Evolutionary conservation across 2,888 invertebrate genomes (phyloP).

Genomic region (Adineta ricciae): DNA sequence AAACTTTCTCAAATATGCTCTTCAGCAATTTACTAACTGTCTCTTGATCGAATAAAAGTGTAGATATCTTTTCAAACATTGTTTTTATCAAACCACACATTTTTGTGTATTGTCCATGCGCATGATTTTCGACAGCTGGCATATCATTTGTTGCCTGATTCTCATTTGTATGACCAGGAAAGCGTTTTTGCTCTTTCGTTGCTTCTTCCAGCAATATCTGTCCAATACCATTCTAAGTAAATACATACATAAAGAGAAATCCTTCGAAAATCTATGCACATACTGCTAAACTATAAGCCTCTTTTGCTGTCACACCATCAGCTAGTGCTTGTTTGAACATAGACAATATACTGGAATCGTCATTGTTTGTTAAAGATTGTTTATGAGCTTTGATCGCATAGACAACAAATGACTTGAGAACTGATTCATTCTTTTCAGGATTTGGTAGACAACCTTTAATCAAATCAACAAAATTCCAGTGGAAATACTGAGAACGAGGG

Average conservation of each 20-base stretch:
- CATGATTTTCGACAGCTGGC: not conserved
- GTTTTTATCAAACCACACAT: constrained; percentile 7
- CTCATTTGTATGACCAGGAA: not conserved
- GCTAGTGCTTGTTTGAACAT: not conserved
- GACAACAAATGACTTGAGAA: not conserved
- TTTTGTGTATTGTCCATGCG: constrained; percentile 11
- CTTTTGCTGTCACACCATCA: not conserved
- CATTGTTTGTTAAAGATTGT: not conserved
- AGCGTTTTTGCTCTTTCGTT: constrained; percentile 17
- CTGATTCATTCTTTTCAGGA: constrained; percentile 16
- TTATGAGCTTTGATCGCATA: constrained; percentile 1
- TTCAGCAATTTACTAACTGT: not conserved
- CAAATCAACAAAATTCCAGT: not conserved
- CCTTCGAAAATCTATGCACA: not conserved
- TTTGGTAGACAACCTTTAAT: not conserved
- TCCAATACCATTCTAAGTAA: not conserved
- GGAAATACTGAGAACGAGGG: not conserved
- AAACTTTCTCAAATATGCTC: not conserved
- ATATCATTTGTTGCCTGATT: not conserved
- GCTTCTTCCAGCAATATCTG: constrained; percentile 1
- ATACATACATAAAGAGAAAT: no score
- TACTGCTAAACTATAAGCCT: constrained; percentile 1
- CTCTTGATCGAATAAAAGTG: constrained; percentile 16
- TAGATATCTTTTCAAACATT: constrained; percentile 17
- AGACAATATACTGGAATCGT: not conserved